These are phyloP conservation scores for Andrena chrysosceles DNA, from an alignment of 2,888 invertebrate genomes.

Conservation along the genomic window DNA sequence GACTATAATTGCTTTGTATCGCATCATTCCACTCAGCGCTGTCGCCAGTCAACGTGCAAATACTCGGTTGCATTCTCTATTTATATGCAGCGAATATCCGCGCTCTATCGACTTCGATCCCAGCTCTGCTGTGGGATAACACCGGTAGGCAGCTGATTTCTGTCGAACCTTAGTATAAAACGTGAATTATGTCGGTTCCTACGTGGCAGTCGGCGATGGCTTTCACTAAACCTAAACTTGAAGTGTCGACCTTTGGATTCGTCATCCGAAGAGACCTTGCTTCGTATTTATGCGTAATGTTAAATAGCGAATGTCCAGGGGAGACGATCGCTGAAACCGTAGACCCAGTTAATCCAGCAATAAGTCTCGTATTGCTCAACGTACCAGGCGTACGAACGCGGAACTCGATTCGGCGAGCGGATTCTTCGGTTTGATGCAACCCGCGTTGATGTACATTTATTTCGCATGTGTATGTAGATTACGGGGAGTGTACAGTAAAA, in stretches of 20 bases:
- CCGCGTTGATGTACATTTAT: constrained; percentile 33
- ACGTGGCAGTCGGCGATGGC: constrained; percentile 23
- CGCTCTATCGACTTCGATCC: background rate
- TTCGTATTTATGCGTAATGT: constrained; percentile 34
- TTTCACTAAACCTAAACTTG: background rate
- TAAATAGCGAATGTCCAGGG: background rate
- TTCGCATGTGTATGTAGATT: constrained; percentile 28
- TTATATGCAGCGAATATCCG: background rate
- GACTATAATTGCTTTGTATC: background rate
- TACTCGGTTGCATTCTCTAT: background rate
- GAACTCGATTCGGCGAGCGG: constrained; percentile 7
- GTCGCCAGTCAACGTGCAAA: background rate
- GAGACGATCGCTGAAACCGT: background rate
- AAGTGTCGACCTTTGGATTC: background rate
- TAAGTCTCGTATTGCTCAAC: constrained; percentile 51
- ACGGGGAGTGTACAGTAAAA: constrained; percentile 30
- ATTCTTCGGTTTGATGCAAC: constrained; percentile 27
- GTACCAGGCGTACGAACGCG: constrained; percentile 13
- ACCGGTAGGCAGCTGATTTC: background rate
- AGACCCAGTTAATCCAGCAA: constrained; percentile 18
- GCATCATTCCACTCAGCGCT: background rate
- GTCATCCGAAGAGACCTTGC: constrained; percentile 1
- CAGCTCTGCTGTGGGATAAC: background rate
- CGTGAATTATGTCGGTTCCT: constrained; percentile 48
- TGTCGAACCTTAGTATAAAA: constrained; percentile 34